phyloP scores from a whole-genome alignment of 2,797 vertebrate genomes.

The Harpagifer antarcticus region DNA sequence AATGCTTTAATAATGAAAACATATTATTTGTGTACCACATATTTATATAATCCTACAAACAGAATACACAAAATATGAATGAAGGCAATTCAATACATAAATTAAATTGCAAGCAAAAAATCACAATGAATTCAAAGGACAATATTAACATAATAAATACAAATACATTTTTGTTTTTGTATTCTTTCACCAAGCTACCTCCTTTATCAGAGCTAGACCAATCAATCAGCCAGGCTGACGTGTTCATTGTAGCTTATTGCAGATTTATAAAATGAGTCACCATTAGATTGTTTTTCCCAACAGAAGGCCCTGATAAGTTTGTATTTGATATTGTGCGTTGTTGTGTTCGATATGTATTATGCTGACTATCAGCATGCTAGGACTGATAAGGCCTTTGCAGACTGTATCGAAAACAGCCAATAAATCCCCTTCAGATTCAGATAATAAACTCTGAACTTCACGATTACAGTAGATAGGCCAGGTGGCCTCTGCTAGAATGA shows the following conservation, averaged over 20 bases:
- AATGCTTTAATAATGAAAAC: not conserved
- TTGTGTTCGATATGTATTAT: too few relatives aligned
- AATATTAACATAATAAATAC: too few relatives aligned
- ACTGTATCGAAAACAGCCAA: not conserved
- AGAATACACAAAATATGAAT: not conserved
- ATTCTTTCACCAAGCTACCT: not conserved
- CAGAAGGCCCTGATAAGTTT: not conserved
- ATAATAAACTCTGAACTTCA: not conserved
- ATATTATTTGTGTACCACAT: too few relatives aligned
- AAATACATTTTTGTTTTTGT: too few relatives aligned
- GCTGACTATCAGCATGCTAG: too few relatives aligned
- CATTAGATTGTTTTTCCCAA: not conserved
- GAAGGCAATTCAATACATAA: not conserved
- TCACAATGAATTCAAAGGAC: too few relatives aligned
- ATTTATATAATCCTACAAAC: too few relatives aligned
- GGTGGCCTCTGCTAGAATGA: not conserved
- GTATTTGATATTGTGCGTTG: not conserved
- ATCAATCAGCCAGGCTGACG: not conserved
- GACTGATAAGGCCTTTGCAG: too few relatives aligned
- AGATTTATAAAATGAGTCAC: not conserved
- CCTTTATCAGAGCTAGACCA: not conserved
- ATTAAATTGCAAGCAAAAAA: too few relatives aligned
- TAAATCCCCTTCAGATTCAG: not conserved
- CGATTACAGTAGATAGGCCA: not conserved
- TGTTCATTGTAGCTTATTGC: not conserved